Base-by-base conservation (phyloP, 2,888 invertebrate species). In the Melanophora roralis region DNA sequence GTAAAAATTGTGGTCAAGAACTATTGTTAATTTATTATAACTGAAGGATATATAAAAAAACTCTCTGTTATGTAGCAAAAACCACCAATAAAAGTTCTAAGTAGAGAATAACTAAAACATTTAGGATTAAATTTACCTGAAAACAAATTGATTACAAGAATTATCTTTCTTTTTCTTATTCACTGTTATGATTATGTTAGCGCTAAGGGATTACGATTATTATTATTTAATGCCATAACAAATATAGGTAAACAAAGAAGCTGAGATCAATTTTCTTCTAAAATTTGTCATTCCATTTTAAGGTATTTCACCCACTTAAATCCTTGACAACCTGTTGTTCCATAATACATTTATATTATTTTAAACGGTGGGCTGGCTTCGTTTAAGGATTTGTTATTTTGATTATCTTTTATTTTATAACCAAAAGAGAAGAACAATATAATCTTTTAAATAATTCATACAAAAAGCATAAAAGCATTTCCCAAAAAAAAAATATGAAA, bases 371-470 rank as follows among this genome's bases (percentile, higher is more conserved):
- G 3, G 16, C 9, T 3, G 11, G 27, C 27, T 16, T 32, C n/a
- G n/a, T 34, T 21, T 9, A 9, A 1, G 4, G n/a, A 23, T 55
- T 40, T 27, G 6, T 27, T 27, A 27, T 27, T 64, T 34, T 32
- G 1, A 21, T 47, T 62, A 2, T 38, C n/a, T n/a, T 64, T 69
- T 68, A 32, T 62, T 68, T 69, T 40, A 76, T 55, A 53, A 57
- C 55, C 49, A 34, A 57, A 40, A 47, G 6, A 3, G 6, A 27
- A 27, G 6, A 27, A 5, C 3, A 3, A 59, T 57, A 62, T 49
- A 64, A 64, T 57, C 62, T 62, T 64, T 68, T 76, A 51, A 72
- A 64, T 80, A 80, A 72, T 80, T 73, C 68, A 72, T 16, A 60
- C 11, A 51, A 75, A 68, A 45, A 19, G 8, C 0, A 3, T 59